A percentile compares a stretch with the other conserved stretches of the same genome.
Conservation (phyloP, 1,140 invertebrate species). For the Drosophila suzukii region DNA sequence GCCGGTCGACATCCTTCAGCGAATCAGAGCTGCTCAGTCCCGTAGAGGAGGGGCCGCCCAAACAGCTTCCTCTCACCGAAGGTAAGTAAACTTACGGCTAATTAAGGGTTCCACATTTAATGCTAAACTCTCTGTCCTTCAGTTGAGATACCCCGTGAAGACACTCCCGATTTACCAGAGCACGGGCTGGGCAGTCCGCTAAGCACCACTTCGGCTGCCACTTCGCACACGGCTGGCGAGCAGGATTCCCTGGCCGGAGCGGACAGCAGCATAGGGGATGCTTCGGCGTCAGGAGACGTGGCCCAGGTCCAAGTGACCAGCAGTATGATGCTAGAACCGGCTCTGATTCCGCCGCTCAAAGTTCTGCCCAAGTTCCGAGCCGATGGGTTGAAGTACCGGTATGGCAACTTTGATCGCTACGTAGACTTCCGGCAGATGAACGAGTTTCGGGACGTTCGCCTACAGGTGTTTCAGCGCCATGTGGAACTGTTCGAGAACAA, state of each 20-base stretch:
- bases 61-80: constrained; percentile 49
- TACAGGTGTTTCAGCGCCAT: constrained; percentile 91
- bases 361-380: constrained; percentile 89
- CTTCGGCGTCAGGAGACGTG: neutral
- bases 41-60: constrained; percentile 60
- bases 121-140: neutral
- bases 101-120: neutral
- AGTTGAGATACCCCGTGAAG: constrained; percentile 73
- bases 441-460: constrained; percentile 91
- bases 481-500: constrained; percentile 94
- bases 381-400: constrained; percentile 93
- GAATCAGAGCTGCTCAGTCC: constrained; percentile 77
- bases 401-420: constrained; percentile 98
- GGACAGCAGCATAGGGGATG: constrained; percentile 19
- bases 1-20: constrained; percentile 79
- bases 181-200: constrained; percentile 68
- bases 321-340: constrained; percentile 58
- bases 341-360: constrained; percentile 60
- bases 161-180: constrained; percentile 74
- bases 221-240: constrained; percentile 72
- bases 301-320: neutral
- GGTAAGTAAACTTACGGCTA: constrained; percentile 30
- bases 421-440: constrained; percentile 96
- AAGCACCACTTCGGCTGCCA: constrained; percentile 74
- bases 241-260: constrained; percentile 49